Evolutionary conservation across 1,140 invertebrate species (phyloP).

Genomic region (Cydia splendana): DNA sequence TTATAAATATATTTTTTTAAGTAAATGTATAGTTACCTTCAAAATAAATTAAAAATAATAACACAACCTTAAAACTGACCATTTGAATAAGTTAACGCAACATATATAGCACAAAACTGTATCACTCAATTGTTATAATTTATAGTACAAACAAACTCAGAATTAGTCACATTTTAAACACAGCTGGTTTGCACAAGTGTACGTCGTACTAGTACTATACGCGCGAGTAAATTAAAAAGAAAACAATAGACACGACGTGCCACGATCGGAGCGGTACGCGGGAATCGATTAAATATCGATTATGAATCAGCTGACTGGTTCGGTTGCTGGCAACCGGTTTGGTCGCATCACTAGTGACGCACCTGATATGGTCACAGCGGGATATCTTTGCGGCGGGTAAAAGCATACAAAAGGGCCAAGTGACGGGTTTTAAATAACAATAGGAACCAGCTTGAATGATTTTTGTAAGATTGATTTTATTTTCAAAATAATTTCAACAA

Average conservation of each 20-base stretch:
- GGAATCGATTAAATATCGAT: constrained; percentile 11
- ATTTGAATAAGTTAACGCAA: background rate
- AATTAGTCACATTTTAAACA: constrained; percentile 21
- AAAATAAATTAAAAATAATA: background rate
- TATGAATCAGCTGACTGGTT: constrained; percentile 13
- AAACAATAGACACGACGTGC: background rate
- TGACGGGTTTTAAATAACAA: background rate
- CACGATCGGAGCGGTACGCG: background rate
- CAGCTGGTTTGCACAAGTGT: constrained; percentile 21
- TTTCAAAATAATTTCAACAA: no score
- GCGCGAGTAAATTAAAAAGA: constrained; percentile 10
- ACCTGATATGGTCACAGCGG: background rate
- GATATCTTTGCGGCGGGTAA: no score
- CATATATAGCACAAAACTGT: background rate
- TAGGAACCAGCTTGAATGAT: no score
- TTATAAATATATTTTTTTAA: no score
- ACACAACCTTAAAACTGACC: background rate
- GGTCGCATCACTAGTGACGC: constrained; percentile 1
- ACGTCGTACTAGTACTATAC: background rate
- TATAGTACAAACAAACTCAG: background rate
- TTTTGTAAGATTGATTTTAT: no score
- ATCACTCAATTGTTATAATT: background rate
- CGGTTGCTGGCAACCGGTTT: background rate
- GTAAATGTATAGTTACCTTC: background rate
- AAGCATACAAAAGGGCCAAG: background rate